Evolutionary conservation across 2,888 invertebrate genomes (phyloP).

Genomic region (Neoascia interrupta): DNA sequence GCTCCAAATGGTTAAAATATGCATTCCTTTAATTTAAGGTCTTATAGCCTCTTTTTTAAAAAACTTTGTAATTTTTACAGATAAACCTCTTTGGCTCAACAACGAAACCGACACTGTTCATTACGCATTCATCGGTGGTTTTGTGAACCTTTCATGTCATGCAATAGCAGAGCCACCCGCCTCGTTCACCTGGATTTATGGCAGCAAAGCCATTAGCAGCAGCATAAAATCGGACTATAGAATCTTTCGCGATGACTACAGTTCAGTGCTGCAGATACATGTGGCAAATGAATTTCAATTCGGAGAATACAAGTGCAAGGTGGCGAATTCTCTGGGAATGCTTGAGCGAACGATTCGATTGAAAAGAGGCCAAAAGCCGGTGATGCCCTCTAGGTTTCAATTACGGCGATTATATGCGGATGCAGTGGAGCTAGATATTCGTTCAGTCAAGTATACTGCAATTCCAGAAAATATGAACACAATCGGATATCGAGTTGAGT

Average conservation of each 20-base stretch:
- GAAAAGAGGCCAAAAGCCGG: slow-evolving; percentile 81
- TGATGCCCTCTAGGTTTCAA: slow-evolving; percentile 79
- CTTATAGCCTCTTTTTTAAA: too few species aligned
- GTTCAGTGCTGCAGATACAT: slow-evolving; percentile 77
- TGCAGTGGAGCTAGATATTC: slow-evolving; percentile 79
- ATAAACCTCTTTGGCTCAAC: slow-evolving; percentile 77
- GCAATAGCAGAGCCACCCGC: slow-evolving; percentile 82
- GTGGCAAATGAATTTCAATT: slow-evolving; percentile 77
- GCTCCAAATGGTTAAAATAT: too few species aligned
- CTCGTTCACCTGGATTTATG: slow-evolving; percentile 81
- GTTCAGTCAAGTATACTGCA: slow-evolving; percentile 75
- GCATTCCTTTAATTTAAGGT: too few species aligned
- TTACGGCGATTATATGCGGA: slow-evolving; percentile 77
- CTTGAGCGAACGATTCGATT: slow-evolving; percentile 81
- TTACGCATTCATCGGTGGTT: slow-evolving; percentile 80
- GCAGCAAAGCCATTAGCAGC: slow-evolving; percentile 76
- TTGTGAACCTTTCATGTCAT: slow-evolving; percentile 83
- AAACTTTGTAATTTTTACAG: too few species aligned
- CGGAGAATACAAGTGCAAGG: slow-evolving; percentile 82
- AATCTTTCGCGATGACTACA: slow-evolving; percentile 77
- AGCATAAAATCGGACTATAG: slow-evolving; percentile 74
- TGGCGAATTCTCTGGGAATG: slow-evolving; percentile 81
- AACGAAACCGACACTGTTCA: slow-evolving; percentile 75
- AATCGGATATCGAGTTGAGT: slow-evolving; percentile 78
- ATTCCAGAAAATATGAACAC: slow-evolving; percentile 77